Evolutionary conservation across 2,888 invertebrate species (phyloP).

Genomic region (Drosophila dives): DNA sequence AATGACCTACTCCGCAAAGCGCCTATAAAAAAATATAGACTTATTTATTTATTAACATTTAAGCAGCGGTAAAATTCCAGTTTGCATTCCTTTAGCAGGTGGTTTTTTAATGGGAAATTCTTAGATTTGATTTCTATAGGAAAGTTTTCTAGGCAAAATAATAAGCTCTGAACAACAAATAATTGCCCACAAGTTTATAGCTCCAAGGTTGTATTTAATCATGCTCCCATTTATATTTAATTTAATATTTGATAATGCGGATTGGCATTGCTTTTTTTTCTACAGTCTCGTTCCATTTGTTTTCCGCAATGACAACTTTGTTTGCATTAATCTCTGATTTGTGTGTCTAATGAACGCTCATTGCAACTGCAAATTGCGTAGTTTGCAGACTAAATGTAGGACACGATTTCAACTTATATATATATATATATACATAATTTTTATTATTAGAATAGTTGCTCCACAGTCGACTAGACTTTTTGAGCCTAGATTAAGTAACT

Average conservation of each 20-base stretch:
- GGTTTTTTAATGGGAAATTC: constrained; percentile 8
- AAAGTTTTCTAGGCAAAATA: constrained; percentile 35
- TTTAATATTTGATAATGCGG: constrained; percentile 45
- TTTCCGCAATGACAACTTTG: constrained; percentile 47
- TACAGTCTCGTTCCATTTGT: constrained; percentile 33
- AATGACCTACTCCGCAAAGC: constrained; percentile 10
- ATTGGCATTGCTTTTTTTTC: constrained; percentile 50
- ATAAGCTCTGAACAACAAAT: neutral
- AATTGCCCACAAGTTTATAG: constrained; percentile 10
- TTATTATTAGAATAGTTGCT: too few species aligned
- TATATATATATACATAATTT: neutral
- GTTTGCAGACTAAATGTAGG: constrained; percentile 44
- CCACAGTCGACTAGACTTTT: too few species aligned
- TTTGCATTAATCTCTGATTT: constrained; percentile 54
- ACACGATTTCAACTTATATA: constrained; percentile 21
- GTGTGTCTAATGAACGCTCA: constrained; percentile 16
- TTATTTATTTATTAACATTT: constrained; percentile 1
- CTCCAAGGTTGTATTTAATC: constrained; percentile 73
- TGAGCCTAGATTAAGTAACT: neutral
- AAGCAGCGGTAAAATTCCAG: neutral
- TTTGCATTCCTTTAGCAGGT: neutral
- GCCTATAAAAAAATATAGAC: neutral
- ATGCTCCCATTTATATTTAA: constrained; percentile 59
- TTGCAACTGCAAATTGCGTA: constrained; percentile 49
- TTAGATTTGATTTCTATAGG: neutral